Evolutionary conservation across 2,113 vertebrate genomes (phyloP).

Genomic region (Chloropsis cyanopogon): DNA sequence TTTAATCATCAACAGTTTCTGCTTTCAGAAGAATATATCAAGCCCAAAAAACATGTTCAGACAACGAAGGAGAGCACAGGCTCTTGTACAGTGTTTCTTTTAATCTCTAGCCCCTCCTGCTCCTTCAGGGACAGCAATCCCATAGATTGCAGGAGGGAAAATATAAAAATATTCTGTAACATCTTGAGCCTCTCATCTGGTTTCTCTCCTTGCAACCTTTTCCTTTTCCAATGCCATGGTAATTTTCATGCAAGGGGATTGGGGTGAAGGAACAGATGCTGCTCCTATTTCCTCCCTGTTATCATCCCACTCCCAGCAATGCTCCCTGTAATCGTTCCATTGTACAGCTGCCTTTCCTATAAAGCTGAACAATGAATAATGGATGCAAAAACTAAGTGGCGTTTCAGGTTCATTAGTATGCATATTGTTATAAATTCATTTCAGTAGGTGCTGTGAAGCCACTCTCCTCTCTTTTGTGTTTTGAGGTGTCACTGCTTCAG

Average conservation of each 20-base stretch:
- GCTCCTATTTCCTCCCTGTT: conserved; percentile 41
- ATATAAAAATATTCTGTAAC: background rate
- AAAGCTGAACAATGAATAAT: conserved; percentile 70
- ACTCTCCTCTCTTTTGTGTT: conserved; percentile 57
- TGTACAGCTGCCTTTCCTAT: conserved; percentile 38
- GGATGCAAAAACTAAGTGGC: conserved; percentile 67
- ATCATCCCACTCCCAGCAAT: conserved; percentile 50
- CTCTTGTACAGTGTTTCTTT: background rate
- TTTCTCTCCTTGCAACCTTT: conserved; percentile 4
- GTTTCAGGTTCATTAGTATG: conserved; percentile 71
- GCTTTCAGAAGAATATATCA: background rate
- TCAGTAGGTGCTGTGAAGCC: conserved; percentile 44
- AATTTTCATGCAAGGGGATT: conserved; percentile 11
- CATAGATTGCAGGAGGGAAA: background rate
- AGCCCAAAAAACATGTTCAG: background rate
- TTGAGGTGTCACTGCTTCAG: conserved; percentile 55
- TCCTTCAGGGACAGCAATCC: background rate
- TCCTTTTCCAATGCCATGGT: background rate
- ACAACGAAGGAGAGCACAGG: background rate
- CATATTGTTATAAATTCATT: conserved; percentile 63
- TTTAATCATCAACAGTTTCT: background rate
- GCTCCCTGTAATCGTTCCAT: conserved; percentile 55
- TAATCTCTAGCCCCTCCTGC: background rate
- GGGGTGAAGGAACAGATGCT: conserved; percentile 59
- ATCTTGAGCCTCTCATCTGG: background rate